Evolutionary conservation across 2,113 vertebrate genomes (phyloP).

Genomic region (Gavialis gangeticus): DNA sequence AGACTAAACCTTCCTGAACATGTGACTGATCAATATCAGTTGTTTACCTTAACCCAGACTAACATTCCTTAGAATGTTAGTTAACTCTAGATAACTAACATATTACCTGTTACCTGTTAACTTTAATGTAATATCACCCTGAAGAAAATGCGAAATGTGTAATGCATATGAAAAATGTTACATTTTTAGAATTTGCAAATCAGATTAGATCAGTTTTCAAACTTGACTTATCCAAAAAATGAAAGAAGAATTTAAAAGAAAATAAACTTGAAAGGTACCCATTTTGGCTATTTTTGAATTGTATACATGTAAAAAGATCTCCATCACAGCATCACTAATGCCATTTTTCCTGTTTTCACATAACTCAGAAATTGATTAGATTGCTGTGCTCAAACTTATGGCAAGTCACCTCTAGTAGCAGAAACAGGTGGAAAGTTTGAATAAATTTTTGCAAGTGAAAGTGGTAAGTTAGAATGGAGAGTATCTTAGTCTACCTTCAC

Average conservation of each 20-base stretch:
- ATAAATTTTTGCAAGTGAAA: too few relatives aligned
- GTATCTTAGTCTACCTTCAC: not conserved
- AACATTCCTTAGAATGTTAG: too few relatives aligned
- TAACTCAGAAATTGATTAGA: not conserved
- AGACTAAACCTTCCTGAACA: too few relatives aligned
- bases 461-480: not conserved
- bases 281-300: not conserved
- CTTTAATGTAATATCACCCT: too few relatives aligned
- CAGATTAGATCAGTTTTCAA: not conserved
- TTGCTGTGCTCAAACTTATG: not conserved
- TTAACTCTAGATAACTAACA: too few relatives aligned
- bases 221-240: not conserved
- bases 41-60: too few relatives aligned
- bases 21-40: too few relatives aligned
- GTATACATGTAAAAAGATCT: not conserved
- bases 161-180: not conserved
- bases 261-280: not conserved
- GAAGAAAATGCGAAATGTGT: too few relatives aligned
- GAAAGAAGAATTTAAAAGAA: not conserved
- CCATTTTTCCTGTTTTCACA: not conserved
- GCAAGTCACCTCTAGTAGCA: not conserved
- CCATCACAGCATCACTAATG: accelerated
- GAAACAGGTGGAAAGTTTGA: too few relatives aligned
- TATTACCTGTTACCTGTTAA: too few relatives aligned
- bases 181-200: not conserved